Percentiles rank a stretch among this genome's conserved stretches.
Conservation (phyloP, 2,797 vertebrate species). For the Xyrichtys novacula region DNA sequence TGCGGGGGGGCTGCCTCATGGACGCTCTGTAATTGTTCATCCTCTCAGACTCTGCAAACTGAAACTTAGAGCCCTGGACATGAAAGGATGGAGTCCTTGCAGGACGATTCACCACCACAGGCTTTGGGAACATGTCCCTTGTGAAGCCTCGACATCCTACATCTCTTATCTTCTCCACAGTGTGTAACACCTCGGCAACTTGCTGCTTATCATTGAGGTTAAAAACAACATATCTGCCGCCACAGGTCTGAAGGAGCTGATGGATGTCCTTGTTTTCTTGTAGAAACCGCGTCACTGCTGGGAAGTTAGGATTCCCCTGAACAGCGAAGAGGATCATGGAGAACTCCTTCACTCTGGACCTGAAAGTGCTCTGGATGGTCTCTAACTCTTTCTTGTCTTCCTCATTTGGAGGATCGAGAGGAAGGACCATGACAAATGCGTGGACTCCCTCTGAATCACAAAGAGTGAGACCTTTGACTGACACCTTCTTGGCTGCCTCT, state of each 20-base stretch:
- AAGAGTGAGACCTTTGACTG: constrained; percentile 4
- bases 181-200: constrained; percentile 31
- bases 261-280: constrained; percentile 14
- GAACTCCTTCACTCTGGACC: constrained; percentile 19
- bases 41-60: background rate
- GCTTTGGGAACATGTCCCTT: constrained; percentile 6
- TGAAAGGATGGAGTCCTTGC: fast-evolving
- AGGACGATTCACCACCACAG: fast-evolving
- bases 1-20: no score
- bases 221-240: background rate
- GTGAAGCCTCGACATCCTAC: constrained; percentile 17
- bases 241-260: constrained; percentile 14
- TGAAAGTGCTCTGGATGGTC: constrained; percentile 41
- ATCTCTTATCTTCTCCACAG: constrained; percentile 11
- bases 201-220: constrained; percentile 17
- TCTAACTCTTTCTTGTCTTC: constrained; percentile 61
- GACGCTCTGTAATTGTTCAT: no score
- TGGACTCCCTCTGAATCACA: constrained; percentile 43
- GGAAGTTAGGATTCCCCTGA: background rate
- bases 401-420: constrained; percentile 21
- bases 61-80: fast-evolving
- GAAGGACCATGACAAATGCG: constrained; percentile 57
- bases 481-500: background rate
- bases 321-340: constrained; percentile 37
- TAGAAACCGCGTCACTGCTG: background rate